Conservation (phyloP, 2,888 invertebrate species). For the Prenolepis imparis region DNA sequence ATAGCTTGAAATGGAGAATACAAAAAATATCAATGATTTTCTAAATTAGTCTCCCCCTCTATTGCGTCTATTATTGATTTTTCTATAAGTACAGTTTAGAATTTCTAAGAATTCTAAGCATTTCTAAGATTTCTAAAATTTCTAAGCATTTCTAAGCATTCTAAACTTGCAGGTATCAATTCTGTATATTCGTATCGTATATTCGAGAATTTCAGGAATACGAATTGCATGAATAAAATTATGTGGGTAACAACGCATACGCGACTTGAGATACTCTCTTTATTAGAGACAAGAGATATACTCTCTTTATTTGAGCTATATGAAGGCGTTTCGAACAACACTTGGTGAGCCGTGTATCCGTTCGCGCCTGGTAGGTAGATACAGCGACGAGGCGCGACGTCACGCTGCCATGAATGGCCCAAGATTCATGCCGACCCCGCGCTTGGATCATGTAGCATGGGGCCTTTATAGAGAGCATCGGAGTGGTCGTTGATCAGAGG, state of each 20-base stretch:
- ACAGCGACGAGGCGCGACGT: conserved; percentile 32
- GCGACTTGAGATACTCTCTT: neutral
- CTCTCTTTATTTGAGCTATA: conserved; percentile 16
- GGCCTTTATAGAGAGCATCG: conserved; percentile 75
- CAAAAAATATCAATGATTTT: neutral
- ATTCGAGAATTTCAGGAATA: neutral
- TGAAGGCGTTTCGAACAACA: conserved; percentile 7
- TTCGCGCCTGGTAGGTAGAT: conserved; percentile 63
- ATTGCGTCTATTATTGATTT: neutral
- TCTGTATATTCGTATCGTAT: neutral
- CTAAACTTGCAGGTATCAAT: neutral
- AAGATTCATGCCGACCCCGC: conserved; percentile 71
- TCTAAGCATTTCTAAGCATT: neutral
- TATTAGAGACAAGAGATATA: neutral
- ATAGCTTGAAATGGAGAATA: neutral
- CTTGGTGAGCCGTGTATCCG: conserved; percentile 39
- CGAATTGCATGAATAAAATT: neutral
- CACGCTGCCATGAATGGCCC: conserved; percentile 62
- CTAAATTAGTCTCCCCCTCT: neutral
- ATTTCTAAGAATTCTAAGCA: neutral
- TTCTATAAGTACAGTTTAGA: neutral
- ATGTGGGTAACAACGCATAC: neutral
- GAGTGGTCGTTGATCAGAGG: conserved; percentile 79
- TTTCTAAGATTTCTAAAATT: neutral
- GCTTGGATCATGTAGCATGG: conserved; percentile 73